Base-by-base conservation (phyloP, 2,113 vertebrate genomes). In the Pimephales promelas region DNA sequence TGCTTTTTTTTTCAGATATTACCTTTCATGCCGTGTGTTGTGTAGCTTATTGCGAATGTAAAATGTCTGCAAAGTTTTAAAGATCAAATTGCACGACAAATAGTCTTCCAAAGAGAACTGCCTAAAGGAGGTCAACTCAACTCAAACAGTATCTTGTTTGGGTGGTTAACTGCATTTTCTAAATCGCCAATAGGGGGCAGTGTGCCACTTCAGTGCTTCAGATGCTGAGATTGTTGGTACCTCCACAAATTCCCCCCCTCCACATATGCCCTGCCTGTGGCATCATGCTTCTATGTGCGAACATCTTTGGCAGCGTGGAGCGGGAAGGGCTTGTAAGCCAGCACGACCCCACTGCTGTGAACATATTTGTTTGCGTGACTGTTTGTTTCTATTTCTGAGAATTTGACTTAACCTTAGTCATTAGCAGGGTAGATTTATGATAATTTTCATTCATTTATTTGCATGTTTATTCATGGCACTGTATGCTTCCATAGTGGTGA, bases 291-390 rank as follows among this genome's bases (percentile, higher is more conserved):
- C 78, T 56, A 59, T 85, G 79, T 74, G 79, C 22, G 79, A 81
- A 72, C 56, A 64, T 81, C 64, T 57, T 70, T 87, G 83, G 62
- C 86, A 85, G 68, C 49, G 24, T 71, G 68, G 59, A 52, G 77
- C 28, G 36, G 5, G 62, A 83, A 75, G 79, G 72, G 26, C 66
- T 57, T 26, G 28, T 74, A 73, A 76, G 82, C 82, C 82, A 70
- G 64, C 82, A 81, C 54, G 56, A 52, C 77, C 36, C 86, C 81
- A 61, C 81, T 72, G 83, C 62, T 75, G 45, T 4, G 82, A 88
- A 86, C 87, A 86, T 86, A 84, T 85, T 87, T 86, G 82, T 86
- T 81, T 84, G 66, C 82, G 62, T 82, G 84, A 82, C 70, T 85
- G 74, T 78, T 81, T 84, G 84, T 84, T 84, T 87, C 77, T 86